Conservation (phyloP, 2,888 invertebrate species). For the Lasioglossum vierecki region DNA sequence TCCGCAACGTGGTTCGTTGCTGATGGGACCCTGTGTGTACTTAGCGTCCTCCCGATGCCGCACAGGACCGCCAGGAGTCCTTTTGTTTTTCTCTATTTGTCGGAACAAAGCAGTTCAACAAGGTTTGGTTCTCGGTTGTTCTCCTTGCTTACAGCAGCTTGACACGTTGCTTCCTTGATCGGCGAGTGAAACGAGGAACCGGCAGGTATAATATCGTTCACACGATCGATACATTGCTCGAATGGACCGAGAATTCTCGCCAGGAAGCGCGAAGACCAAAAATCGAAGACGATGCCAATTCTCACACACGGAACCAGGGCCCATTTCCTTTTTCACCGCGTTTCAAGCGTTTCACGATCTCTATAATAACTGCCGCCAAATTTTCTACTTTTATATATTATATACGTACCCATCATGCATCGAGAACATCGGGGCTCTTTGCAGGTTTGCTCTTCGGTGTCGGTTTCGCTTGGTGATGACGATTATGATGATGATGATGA, state of each 20-base stretch:
- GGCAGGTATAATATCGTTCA: not conserved
- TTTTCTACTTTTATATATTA: slow-evolving; percentile 77
- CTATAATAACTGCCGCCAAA: slow-evolving; percentile 74
- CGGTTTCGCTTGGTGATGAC: not conserved
- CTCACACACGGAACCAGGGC: slow-evolving; percentile 37
- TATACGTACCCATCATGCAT: slow-evolving; percentile 75
- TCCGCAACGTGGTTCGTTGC: not conserved
- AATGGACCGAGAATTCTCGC: slow-evolving; percentile 6
- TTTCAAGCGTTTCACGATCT: slow-evolving; percentile 75
- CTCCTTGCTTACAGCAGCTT: slow-evolving; percentile 54
- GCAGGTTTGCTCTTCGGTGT: slow-evolving; percentile 47
- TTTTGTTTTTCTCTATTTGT: slow-evolving; percentile 40
- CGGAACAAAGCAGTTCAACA: slow-evolving; percentile 20
- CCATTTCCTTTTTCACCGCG: slow-evolving; percentile 69
- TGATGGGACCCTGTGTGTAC: not conserved
- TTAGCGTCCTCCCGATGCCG: slow-evolving; percentile 20
- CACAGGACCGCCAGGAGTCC: slow-evolving; percentile 41
- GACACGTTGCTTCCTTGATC: slow-evolving; percentile 53
- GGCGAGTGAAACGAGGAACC: slow-evolving; percentile 24
- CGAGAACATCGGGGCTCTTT: slow-evolving; percentile 59
- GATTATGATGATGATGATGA: not conserved
- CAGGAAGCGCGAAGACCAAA: slow-evolving; percentile 49
- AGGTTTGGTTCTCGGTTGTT: slow-evolving; percentile 38
- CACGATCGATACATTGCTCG: not conserved
- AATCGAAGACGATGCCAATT: slow-evolving; percentile 19